Evolutionary conservation across 2,888 invertebrate species (phyloP), one percentile per base, ranked within the genome.

Genomic region (Polylopha cassiicola): DNA sequence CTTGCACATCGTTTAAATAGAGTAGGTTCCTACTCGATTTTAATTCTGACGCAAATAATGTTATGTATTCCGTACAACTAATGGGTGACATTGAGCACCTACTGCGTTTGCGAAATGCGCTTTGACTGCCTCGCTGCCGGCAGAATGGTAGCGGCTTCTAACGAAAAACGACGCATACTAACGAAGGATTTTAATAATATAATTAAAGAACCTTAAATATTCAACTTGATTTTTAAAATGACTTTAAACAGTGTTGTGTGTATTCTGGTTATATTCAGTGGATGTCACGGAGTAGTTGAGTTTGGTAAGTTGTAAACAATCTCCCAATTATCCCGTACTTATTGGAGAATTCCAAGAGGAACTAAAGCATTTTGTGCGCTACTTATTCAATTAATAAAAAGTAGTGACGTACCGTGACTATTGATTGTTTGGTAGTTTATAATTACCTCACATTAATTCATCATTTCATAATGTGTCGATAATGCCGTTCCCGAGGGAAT

Each of bases 21-120:
- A n/a, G n/a, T n/a, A n/a, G n/a, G n/a, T n/a, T n/a, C n/a, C n/a
- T n/a, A n/a, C n/a, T n/a, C n/a, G n/a, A n/a, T n/a, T n/a, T n/a
- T n/a, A n/a, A n/a, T n/a, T n/a, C n/a, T 37, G 29, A 30, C 17
- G 23, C 24, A 39, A 34, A 23, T n/a, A n/a, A n/a, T 11, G 23
- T 59, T 58, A 58, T 56, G 42, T 60, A 63, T 65, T 60, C 61
- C 46, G 44, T 51, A 53, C 39, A 66, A 66, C 61, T 53, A 58
- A 65, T 61, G 58, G 48, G 39, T 71, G 72, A 58, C 72, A 74
- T 76, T 77, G 73, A 68, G 53, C 47, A 23, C 44, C 28, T 47
- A 48, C 45, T 46, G 59, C 49, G 51, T 69, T 73, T 73, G 65
- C 73, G 75, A 71, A 76, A 72, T 66, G 37, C 37, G 42, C 18